phyloP scores from a whole-genome alignment of 1,140 invertebrate species.

The Muscidifurax raptorellus region DNA sequence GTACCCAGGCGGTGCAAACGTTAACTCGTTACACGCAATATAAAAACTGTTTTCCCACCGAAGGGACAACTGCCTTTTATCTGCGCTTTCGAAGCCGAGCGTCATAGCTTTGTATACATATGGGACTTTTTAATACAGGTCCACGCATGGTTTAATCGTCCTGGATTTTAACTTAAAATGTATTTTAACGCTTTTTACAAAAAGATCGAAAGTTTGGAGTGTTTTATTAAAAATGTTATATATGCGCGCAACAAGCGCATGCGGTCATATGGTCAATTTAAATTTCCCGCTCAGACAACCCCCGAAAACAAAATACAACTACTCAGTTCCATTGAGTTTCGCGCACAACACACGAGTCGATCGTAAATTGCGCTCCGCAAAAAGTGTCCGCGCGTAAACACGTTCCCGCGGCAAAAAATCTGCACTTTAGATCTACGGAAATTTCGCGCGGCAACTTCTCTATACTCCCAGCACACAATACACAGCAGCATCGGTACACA shows the following conservation, averaged over 20 bases:
- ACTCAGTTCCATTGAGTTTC: neutral
- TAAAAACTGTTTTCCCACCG: neutral
- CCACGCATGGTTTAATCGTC: too few species aligned
- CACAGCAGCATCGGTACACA: neutral
- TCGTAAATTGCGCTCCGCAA: neutral
- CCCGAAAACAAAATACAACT: neutral
- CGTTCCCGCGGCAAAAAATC: neutral
- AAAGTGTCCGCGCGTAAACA: neutral
- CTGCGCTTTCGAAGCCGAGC: neutral
- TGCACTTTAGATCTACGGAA: neutral
- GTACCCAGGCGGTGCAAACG: neutral
- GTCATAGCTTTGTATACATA: neutral
- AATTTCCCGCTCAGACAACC: too few species aligned
- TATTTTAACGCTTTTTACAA: neutral
- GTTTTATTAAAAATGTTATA: too few species aligned
- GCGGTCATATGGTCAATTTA: too few species aligned
- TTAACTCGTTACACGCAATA: neutral
- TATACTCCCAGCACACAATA: neutral
- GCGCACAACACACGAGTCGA: neutral
- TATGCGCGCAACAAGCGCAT: too few species aligned
- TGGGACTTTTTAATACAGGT: neutral
- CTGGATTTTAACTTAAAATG: neutral
- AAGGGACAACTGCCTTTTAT: neutral
- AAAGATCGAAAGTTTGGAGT: too few species aligned
- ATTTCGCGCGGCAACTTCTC: neutral